phyloP scores from a whole-genome alignment of 2,113 vertebrate genomes.

The Prochilodus magdalenae region DNA sequence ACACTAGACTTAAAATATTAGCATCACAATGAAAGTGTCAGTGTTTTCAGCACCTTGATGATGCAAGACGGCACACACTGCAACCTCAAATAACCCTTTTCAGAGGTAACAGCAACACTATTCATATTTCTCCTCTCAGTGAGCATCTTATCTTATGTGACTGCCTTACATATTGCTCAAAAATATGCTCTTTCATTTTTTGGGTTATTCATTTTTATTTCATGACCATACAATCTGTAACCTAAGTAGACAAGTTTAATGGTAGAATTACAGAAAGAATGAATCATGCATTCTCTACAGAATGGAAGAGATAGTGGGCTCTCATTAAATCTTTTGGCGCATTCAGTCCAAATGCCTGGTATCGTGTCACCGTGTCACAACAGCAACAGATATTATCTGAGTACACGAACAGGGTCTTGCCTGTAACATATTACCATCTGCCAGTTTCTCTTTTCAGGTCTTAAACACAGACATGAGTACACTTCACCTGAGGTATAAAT shows the following conservation, averaged over 20 bases:
- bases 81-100: slow-evolving; percentile 34
- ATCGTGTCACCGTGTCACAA: slow-evolving; percentile 19
- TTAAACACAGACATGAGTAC: not conserved
- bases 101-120: not conserved
- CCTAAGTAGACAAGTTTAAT: not conserved
- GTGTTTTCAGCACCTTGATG: slow-evolving; percentile 22
- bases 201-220: slow-evolving; percentile 9
- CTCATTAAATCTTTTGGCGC: slow-evolving; percentile 53
- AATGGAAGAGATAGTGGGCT: slow-evolving; percentile 26
- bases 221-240: not conserved
- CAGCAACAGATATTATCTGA: slow-evolving; percentile 9
- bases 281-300: slow-evolving; percentile 16
- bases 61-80: slow-evolving; percentile 31
- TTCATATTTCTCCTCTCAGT: slow-evolving; percentile 16
- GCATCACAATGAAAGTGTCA: slow-evolving; percentile 32
- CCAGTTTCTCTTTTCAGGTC: not conserved
- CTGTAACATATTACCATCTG: too few species aligned
- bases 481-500: too few species aligned
- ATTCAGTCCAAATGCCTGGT: not conserved
- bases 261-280: slow-evolving; percentile 8
- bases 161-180: slow-evolving; percentile 1
- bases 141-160: slow-evolving; percentile 22
- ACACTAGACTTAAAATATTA: slow-evolving; percentile 26
- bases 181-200: slow-evolving; percentile 9
- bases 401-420: not conserved